Percentiles rank a stretch among this genome's conserved stretches.
These are phyloP conservation scores for Rallus crepitans DNA, from an alignment of 2,797 vertebrate species.

Conservation along the genomic window DNA sequence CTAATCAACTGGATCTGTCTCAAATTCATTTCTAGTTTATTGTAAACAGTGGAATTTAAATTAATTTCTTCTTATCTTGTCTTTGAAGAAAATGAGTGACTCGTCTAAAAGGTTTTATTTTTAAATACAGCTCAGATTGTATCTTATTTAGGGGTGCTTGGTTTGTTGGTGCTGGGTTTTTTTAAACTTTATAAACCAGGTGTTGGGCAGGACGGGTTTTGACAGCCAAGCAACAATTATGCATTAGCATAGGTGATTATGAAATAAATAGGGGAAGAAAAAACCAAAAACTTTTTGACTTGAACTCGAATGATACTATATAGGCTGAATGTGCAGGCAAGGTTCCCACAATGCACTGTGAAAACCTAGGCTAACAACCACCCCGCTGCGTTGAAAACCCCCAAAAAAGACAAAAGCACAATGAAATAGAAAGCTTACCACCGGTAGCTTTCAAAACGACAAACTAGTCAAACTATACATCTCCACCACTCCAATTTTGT, in stretches of 20 bases:
- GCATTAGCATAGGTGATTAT: conserved; percentile 71
- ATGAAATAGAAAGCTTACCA: conserved; percentile 92
- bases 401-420: conserved; percentile 96
- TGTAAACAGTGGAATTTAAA: conserved; percentile 75
- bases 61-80: conserved; percentile 75
- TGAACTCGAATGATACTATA: conserved; percentile 83
- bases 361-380: conserved; percentile 90
- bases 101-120: conserved; percentile 51
- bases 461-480: conserved; percentile 92
- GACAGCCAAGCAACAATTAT: conserved; percentile 7
- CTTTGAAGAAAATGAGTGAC: conserved; percentile 63
- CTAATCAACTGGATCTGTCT: conserved; percentile 70
- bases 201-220: conserved; percentile 22
- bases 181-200: conserved; percentile 20
- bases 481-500: conserved; percentile 95
- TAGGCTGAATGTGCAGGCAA: conserved; percentile 80
- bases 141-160: neutral
- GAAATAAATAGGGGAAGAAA: conserved; percentile 45
- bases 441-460: conserved; percentile 89
- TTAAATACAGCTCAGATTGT: conserved; percentile 49
- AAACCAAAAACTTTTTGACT: conserved; percentile 77
- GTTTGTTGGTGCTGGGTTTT: neutral
- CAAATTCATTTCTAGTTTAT: conserved; percentile 68
- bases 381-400: conserved; percentile 87
- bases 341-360: conserved; percentile 91